Conservation (phyloP, 1,140 invertebrate species). For the Drosophila lini region DNA sequence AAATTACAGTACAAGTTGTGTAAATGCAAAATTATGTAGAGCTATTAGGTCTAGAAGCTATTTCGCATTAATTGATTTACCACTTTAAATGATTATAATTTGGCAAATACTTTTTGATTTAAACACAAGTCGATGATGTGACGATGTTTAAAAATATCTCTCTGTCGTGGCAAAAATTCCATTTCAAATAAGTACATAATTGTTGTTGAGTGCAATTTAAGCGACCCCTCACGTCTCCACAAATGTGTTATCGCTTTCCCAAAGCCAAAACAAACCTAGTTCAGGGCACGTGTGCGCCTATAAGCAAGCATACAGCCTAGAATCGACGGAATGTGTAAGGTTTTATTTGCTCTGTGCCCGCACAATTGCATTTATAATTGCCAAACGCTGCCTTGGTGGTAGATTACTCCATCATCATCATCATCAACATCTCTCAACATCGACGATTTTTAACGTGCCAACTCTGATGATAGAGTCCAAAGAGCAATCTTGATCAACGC, state of each 20-base stretch:
- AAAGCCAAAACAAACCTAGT: slow-evolving; percentile 32
- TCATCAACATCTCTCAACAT: slow-evolving; percentile 14
- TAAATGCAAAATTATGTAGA: neutral
- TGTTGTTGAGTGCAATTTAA: slow-evolving; percentile 33
- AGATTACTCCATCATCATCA: slow-evolving; percentile 1
- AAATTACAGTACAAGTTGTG: slow-evolving; percentile 4
- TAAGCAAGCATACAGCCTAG: slow-evolving; percentile 8
- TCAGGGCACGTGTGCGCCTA: slow-evolving; percentile 36
- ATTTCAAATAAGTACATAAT: slow-evolving; percentile 12
- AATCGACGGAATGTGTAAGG: slow-evolving; percentile 7
- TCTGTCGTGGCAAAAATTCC: slow-evolving; percentile 3
- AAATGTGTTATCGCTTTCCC: slow-evolving; percentile 28
- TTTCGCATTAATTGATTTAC: neutral
- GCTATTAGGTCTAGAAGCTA: neutral
- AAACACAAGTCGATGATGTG: neutral
- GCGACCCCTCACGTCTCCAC: slow-evolving; percentile 43
- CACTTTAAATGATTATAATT: neutral
- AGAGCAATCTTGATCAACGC: slow-evolving; percentile 49
- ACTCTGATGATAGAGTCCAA: slow-evolving; percentile 72
- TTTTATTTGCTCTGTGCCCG: neutral
- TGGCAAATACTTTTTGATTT: too few species aligned
- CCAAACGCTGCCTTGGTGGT: slow-evolving; percentile 19
- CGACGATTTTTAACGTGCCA: slow-evolving; percentile 16
- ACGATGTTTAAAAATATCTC: neutral
- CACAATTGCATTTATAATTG: slow-evolving; percentile 41